Evolutionary conservation across 2,888 invertebrate species (phyloP).

Genomic region (Cosmorhoe ocellata): DNA sequence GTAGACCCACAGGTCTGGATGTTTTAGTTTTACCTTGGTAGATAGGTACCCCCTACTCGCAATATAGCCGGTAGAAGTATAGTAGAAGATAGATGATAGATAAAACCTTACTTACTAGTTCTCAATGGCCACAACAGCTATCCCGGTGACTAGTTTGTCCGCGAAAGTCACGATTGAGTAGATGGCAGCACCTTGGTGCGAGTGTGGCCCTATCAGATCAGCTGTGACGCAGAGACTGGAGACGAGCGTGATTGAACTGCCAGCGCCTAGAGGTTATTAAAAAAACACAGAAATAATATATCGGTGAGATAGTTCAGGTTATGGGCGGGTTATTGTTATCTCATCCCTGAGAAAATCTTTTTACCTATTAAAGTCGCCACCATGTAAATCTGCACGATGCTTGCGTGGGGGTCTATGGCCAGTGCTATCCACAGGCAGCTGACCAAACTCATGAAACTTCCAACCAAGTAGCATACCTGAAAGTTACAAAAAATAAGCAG

Average conservation of each 20-base stretch:
- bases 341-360: conserved; percentile 10
- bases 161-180: conserved; percentile 97
- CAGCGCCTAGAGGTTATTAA: conserved; percentile 80
- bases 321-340: background rate
- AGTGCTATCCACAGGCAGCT: conserved; percentile 85
- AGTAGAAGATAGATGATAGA: too few species aligned
- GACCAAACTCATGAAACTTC: conserved; percentile 82
- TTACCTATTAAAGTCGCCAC: conserved; percentile 82
- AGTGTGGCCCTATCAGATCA: conserved; percentile 93
- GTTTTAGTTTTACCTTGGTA: too few species aligned
- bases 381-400: conserved; percentile 80
- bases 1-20: too few species aligned
- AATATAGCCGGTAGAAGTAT: too few species aligned
- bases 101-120: conserved; percentile 83
- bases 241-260: conserved; percentile 93
- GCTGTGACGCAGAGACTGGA: conserved; percentile 95
- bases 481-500: background rate
- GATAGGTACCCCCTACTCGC: too few species aligned
- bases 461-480: conserved; percentile 85
- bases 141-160: conserved; percentile 95
- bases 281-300: too few species aligned
- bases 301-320: too few species aligned
- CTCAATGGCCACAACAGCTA: conserved; percentile 93
- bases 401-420: conserved; percentile 70
- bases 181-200: conserved; percentile 93